Evolutionary conservation across 2,797 vertebrate species (phyloP).

Genomic region (Melanotaenia boesemani): DNA sequence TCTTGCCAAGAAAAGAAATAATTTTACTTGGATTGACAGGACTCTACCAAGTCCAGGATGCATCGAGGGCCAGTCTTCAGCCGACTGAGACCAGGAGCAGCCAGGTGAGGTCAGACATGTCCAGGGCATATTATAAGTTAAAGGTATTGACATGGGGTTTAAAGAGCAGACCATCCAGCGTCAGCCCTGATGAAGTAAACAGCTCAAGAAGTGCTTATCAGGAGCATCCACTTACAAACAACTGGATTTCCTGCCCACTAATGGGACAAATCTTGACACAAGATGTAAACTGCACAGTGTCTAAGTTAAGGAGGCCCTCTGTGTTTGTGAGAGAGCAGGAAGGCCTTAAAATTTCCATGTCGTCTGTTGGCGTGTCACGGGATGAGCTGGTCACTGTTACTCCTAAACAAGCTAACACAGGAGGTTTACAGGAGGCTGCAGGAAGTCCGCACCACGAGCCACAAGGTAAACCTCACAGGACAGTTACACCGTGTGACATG

Average conservation of each 20-base stretch:
- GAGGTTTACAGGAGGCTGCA: neutral
- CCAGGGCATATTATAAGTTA: conserved; percentile 16
- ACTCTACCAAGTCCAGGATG: conserved; percentile 9
- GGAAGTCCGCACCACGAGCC: conserved; percentile 12
- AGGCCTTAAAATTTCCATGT: neutral
- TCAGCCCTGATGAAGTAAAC: neutral
- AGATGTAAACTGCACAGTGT: neutral
- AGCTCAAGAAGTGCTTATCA: neutral
- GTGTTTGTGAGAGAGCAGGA: neutral
- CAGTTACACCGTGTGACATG: neutral
- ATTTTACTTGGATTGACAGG: conserved; percentile 50
- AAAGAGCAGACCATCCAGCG: conserved; percentile 3
- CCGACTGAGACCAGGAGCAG: conserved; percentile 30
- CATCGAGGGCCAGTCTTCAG: conserved; percentile 30
- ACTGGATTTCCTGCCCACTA: conserved; percentile 11
- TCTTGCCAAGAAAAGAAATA: neutral
- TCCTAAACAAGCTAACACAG: conserved; percentile 21
- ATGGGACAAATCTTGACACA: conserved; percentile 9
- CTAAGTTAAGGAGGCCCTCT: conserved; percentile 6
- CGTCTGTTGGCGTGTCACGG: conserved; percentile 8
- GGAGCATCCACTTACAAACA: neutral
- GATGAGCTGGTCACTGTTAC: conserved; percentile 47
- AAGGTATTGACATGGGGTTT: neutral
- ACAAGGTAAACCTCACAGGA: conserved; percentile 47
- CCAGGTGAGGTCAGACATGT: conserved; percentile 12